Percentiles rank a stretch among this genome's conserved stretches.
These are phyloP conservation scores for Nasonia vitripennis DNA, from an alignment of 1,140 invertebrate species.

Conservation along the genomic window DNA sequence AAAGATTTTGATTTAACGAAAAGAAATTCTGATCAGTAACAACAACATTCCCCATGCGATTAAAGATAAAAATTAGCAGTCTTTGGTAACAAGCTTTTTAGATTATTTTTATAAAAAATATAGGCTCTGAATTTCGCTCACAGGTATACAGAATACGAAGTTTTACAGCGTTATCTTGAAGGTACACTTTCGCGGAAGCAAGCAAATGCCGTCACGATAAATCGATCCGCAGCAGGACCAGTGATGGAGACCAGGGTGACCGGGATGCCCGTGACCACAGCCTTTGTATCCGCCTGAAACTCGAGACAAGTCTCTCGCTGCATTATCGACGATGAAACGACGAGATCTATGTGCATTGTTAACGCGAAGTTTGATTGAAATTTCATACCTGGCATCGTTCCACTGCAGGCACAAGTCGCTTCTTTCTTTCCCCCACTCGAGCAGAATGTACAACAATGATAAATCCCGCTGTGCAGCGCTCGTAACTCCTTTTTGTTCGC, in stretches of 20 bases:
- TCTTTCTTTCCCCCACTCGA: conserved; percentile 84
- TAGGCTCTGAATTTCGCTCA: conserved; percentile 44
- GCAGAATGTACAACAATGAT: conserved; percentile 84
- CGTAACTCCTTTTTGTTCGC: conserved; percentile 44
- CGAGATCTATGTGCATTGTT: conserved; percentile 3
- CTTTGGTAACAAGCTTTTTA: conserved; percentile 36
- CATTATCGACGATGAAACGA: background rate
- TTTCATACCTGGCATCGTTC: conserved; percentile 79
- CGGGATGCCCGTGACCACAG: conserved; percentile 86
- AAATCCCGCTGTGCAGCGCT: conserved; percentile 79
- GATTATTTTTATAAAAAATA: conserved; percentile 47
- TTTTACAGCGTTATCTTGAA: conserved; percentile 65
- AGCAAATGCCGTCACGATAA: conserved; percentile 64
- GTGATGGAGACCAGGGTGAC: conserved; percentile 84
- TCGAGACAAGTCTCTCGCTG: background rate
- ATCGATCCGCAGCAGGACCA: conserved; percentile 87
- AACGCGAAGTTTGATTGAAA: conserved; percentile 24
- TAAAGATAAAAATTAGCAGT: conserved; percentile 16
- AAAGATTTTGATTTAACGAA: conserved; percentile 7
- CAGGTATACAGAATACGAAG: background rate
- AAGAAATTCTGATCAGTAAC: background rate
- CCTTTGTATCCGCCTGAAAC: conserved; percentile 81
- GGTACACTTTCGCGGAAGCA: conserved; percentile 58
- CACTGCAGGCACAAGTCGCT: conserved; percentile 82
- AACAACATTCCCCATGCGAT: background rate